phyloP scores from a whole-genome alignment of 2,113 vertebrate genomes.

The Chaetodon auriga region DNA sequence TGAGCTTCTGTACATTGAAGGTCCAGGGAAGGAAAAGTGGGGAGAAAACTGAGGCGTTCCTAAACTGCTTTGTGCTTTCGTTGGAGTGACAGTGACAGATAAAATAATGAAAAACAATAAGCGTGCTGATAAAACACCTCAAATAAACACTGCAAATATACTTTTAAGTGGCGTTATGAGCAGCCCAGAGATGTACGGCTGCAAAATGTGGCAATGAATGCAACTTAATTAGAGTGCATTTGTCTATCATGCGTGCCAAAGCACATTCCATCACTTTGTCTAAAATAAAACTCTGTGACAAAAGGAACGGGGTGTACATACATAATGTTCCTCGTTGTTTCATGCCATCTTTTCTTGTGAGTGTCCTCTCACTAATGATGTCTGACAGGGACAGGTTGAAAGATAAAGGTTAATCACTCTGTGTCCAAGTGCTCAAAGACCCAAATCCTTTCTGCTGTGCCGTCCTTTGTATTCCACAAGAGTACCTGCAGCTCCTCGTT shows the following conservation, averaged over 20 bases:
- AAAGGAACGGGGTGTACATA: slow-evolving; percentile 8
- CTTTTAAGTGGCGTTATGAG: background rate
- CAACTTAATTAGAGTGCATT: background rate
- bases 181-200: background rate
- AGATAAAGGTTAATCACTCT: slow-evolving; percentile 80
- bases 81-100: background rate
- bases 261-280: background rate
- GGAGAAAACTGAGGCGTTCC: background rate
- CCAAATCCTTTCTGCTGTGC: slow-evolving; percentile 44
- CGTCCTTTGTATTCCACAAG: slow-evolving; percentile 70
- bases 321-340: slow-evolving; percentile 45
- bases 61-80: slow-evolving; percentile 8
- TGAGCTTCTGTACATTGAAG: background rate
- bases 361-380: slow-evolving; percentile 66
- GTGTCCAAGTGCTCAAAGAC: slow-evolving; percentile 54
- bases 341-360: slow-evolving; percentile 35
- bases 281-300: slow-evolving; percentile 18
- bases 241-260: background rate
- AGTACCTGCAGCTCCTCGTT: slow-evolving; percentile 47
- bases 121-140: background rate
- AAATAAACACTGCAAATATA: background rate
- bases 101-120: background rate
- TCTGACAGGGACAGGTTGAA: slow-evolving; percentile 68
- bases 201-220: background rate
- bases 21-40: slow-evolving; percentile 2